These are phyloP conservation scores for Tokudaia muenninki DNA, from an alignment of 2,797 vertebrate genomes.

Conservation along the genomic window DNA sequence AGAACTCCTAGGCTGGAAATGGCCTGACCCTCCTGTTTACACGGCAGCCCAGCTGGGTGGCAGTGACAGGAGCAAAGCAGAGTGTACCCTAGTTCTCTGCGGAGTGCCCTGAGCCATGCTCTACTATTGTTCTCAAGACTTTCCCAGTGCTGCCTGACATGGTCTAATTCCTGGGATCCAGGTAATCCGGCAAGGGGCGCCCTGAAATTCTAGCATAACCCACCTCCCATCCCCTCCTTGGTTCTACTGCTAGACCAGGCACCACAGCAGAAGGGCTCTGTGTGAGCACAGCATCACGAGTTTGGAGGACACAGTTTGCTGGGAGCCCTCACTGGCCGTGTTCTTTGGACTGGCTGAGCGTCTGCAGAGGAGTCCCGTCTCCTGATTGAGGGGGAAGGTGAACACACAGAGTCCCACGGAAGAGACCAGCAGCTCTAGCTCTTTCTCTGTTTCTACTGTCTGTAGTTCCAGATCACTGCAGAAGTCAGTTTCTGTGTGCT, in stretches of 20 bases:
- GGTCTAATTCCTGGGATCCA: not conserved
- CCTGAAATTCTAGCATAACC: not conserved
- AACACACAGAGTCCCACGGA: fast-evolving
- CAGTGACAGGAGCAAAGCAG: too few species aligned
- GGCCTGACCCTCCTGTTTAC: not conserved
- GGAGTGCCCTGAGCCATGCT: not conserved
- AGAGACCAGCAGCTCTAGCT: not conserved
- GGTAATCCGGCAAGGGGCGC: not conserved
- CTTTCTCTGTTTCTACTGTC: not conserved
- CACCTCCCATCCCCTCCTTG: not conserved
- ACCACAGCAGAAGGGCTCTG: not conserved
- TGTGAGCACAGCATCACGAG: not conserved
- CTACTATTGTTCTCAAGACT: not conserved
- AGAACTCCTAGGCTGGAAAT: not conserved
- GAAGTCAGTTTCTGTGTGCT: not conserved
- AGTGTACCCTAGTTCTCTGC: not conserved
- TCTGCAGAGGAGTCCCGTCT: not conserved
- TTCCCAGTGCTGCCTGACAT: not conserved
- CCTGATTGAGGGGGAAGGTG: not conserved
- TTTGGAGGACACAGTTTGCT: not conserved
- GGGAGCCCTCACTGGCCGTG: not conserved
- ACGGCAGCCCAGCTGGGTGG: not conserved
- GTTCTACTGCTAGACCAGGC: not conserved
- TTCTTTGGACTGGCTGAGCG: not conserved
- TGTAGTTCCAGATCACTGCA: not conserved